Conservation (phyloP, 2,888 invertebrate genomes). For the Corythucha ciliata region DNA sequence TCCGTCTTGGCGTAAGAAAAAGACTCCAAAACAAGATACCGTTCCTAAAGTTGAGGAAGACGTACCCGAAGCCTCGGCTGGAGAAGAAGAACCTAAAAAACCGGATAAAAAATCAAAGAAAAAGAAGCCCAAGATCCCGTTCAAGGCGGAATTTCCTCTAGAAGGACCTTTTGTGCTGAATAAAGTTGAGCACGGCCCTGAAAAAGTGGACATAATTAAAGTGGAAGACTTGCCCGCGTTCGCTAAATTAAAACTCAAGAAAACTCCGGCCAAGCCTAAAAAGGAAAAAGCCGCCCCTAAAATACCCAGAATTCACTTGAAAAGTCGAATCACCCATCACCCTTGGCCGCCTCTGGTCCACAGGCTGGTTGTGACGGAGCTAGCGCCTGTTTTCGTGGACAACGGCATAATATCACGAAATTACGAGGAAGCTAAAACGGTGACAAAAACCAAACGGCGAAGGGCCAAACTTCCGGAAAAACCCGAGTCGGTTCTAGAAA, state of each 20-base stretch:
- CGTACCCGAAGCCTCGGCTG: conserved; percentile 26
- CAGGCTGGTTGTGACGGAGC: conserved; percentile 39
- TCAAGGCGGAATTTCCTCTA: conserved; percentile 37
- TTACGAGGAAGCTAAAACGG: conserved; percentile 36
- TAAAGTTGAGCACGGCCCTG: conserved; percentile 24
- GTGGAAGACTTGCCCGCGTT: conserved; percentile 50
- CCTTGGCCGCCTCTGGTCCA: conserved; percentile 43
- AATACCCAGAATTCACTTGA: conserved; percentile 58
- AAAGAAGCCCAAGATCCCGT: conserved; percentile 33
- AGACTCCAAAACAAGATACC: too few species aligned
- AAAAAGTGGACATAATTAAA: conserved; percentile 26
- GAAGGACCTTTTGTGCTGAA: conserved; percentile 16
- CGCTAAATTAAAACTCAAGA: conserved; percentile 46
- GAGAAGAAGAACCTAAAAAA: too few species aligned
- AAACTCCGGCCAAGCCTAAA: conserved; percentile 44
- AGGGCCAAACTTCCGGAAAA: conserved; percentile 33
- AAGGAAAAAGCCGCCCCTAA: conserved; percentile 42
- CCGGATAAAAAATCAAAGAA: conserved; percentile 1
- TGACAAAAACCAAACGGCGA: conserved; percentile 36
- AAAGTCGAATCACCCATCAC: conserved; percentile 51
- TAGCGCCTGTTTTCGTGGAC: conserved; percentile 35
- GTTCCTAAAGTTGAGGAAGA: conserved; percentile 34
- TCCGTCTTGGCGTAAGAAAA: too few species aligned
- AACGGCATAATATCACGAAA: conserved; percentile 38
- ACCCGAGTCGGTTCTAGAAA: conserved; percentile 34